Conservation (phyloP, 2,888 invertebrate species). For the Cylindroiulus punctatus region DNA sequence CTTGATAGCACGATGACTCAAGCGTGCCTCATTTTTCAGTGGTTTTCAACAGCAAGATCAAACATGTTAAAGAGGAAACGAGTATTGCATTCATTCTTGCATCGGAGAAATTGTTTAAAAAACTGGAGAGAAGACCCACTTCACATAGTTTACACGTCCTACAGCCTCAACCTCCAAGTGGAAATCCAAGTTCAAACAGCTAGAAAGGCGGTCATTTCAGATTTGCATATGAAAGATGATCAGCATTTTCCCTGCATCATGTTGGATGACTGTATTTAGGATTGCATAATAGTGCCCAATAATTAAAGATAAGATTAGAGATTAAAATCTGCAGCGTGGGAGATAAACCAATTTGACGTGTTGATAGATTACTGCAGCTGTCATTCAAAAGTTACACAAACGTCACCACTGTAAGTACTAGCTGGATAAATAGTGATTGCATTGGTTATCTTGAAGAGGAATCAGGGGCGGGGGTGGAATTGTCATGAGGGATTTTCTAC, state of each 20-base stretch:
- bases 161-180: neutral
- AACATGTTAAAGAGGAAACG: neutral
- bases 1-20: neutral
- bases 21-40: neutral
- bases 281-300: neutral
- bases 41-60: neutral
- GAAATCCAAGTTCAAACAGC: neutral
- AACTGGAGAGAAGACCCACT: no score
- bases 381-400: neutral
- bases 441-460: neutral
- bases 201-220: neutral
- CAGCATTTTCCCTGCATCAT: neutral
- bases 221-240: neutral
- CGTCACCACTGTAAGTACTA: neutral
- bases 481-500: neutral
- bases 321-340: neutral
- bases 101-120: neutral
- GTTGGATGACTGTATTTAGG: slow-evolving; percentile 1
- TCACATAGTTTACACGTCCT: no score
- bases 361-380: slow-evolving; percentile 12
- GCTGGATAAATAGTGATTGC: neutral
- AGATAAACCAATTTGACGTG: slow-evolving; percentile 20
- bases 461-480: neutral
- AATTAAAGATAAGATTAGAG: slow-evolving; percentile 7
- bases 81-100: no score